Conservation (phyloP, 1,140 invertebrate species). For the Drosophila sulfurigaster region DNA sequence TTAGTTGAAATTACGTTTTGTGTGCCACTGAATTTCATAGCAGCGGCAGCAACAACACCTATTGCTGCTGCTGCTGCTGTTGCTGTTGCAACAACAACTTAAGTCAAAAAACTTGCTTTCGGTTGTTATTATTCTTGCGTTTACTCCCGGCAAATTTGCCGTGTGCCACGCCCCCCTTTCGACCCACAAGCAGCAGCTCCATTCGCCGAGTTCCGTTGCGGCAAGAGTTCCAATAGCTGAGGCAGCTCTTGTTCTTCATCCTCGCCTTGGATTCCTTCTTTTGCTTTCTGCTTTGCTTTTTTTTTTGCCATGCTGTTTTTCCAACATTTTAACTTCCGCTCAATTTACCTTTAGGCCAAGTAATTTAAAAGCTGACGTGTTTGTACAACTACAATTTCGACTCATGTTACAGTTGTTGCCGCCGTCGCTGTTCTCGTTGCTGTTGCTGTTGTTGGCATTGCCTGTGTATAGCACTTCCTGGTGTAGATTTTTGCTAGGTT, state of each 20-base stretch:
- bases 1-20: constrained; percentile 83
- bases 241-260: constrained; percentile 10
- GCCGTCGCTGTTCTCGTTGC: constrained; percentile 38
- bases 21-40: constrained; percentile 83
- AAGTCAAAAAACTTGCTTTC: constrained; percentile 79
- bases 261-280: constrained; percentile 55
- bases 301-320: constrained; percentile 77
- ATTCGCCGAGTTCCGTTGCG: constrained; percentile 51
- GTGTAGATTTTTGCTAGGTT: constrained; percentile 74
- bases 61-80: constrained; percentile 5
- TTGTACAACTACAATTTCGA: constrained; percentile 83
- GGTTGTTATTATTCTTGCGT: constrained; percentile 81
- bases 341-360: constrained; percentile 84
- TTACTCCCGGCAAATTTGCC: constrained; percentile 82
- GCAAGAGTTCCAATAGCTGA: constrained; percentile 9
- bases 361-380: constrained; percentile 84
- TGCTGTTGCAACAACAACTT: constrained; percentile 38
- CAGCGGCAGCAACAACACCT: constrained; percentile 42
- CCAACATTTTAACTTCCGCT: constrained; percentile 84
- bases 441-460: constrained; percentile 65
- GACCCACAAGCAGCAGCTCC: constrained; percentile 14
- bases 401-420: constrained; percentile 76
- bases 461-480: constrained; percentile 78
- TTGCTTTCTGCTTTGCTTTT: constrained; percentile 36
- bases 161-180: constrained; percentile 55